These are phyloP conservation scores for Melanotaenia boesemani DNA, from an alignment of 2,797 vertebrate genomes.

Conservation along the genomic window DNA sequence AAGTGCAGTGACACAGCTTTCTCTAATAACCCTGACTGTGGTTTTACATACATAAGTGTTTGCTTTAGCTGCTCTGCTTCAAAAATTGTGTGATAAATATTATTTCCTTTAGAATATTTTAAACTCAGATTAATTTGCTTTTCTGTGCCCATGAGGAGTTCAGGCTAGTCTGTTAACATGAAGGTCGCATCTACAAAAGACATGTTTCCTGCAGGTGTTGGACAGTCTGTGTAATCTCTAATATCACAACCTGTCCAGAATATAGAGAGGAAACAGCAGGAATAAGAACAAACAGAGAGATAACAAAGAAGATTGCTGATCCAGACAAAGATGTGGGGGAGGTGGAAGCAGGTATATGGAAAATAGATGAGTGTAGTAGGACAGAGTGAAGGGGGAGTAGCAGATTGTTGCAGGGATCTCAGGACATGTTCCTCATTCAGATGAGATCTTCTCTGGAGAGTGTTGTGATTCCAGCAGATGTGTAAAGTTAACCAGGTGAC, in stretches of 20 bases:
- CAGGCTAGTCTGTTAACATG: conserved; percentile 58
- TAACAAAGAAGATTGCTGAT: conserved; percentile 38
- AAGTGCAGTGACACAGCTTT: conserved; percentile 51
- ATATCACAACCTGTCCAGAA: conserved; percentile 40
- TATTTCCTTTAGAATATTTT: conserved; percentile 45
- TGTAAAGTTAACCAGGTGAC: conserved; percentile 46
- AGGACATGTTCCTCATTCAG: conserved; percentile 53
- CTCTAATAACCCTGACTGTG: conserved; percentile 38
- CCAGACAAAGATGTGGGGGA: conserved; percentile 37
- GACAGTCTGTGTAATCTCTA: conserved; percentile 49
- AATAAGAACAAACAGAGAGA: conserved; percentile 42
- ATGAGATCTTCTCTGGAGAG: conserved; percentile 32
- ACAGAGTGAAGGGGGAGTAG: conserved; percentile 12
- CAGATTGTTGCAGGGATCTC: conserved; percentile 36
- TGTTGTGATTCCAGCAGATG: conserved; percentile 19
- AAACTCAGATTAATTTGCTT: conserved; percentile 43
- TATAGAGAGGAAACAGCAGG: conserved; percentile 46
- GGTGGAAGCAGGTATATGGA: conserved; percentile 44
- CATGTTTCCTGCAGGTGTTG: conserved; percentile 57
- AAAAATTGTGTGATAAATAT: conserved; percentile 38
- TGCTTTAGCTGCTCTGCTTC: conserved; percentile 23
- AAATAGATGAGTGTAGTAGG: conserved; percentile 43
- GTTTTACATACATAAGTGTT: conserved; percentile 33
- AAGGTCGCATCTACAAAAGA: conserved; percentile 48
- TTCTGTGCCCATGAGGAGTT: conserved; percentile 49